phyloP scores from a whole-genome alignment of 35 echinoderm and acorn worm genomes.

The Patiria miniata region DNA sequence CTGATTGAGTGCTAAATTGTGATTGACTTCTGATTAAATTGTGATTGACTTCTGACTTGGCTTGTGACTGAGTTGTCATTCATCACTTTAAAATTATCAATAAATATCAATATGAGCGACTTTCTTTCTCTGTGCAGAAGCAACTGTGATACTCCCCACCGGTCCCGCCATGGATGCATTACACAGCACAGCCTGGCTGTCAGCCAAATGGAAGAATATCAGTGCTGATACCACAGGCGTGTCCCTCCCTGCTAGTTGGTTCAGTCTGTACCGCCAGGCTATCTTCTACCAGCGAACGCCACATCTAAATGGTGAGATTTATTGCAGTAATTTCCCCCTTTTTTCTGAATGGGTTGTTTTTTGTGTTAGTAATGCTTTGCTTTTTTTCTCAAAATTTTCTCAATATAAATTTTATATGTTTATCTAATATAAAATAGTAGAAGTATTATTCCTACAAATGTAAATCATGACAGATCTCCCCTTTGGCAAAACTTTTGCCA shows the following conservation, averaged over 20 bases:
- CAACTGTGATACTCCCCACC: conserved; percentile 61
- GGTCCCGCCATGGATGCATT: conserved; percentile 40
- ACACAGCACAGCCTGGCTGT: conserved; percentile 44
- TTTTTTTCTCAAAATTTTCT: too few relatives aligned
- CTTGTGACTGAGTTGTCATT: too few relatives aligned
- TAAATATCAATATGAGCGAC: not conserved
- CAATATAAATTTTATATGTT: too few relatives aligned
- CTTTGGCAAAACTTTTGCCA: too few relatives aligned
- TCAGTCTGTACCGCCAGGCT: conserved; percentile 52
- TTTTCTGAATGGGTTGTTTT: not conserved
- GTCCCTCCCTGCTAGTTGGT: conserved; percentile 67
- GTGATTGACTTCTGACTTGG: too few relatives aligned
- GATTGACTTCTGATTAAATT: too few relatives aligned
- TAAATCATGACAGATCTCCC: too few relatives aligned
- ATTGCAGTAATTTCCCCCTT: not conserved
- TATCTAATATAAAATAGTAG: too few relatives aligned
- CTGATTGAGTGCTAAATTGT: too few relatives aligned
- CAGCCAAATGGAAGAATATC: conserved; percentile 62
- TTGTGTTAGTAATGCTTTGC: not conserved
- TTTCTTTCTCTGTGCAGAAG: conserved; percentile 51
- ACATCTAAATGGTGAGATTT: conserved; percentile 71
- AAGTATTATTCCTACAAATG: too few relatives aligned
- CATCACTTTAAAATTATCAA: not conserved
- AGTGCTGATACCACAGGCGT: conserved; percentile 15
- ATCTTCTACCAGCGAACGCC: conserved; percentile 58